Evolutionary conservation across 2,888 invertebrate species (phyloP).

Genomic region (Parascotia fuliginaria): DNA sequence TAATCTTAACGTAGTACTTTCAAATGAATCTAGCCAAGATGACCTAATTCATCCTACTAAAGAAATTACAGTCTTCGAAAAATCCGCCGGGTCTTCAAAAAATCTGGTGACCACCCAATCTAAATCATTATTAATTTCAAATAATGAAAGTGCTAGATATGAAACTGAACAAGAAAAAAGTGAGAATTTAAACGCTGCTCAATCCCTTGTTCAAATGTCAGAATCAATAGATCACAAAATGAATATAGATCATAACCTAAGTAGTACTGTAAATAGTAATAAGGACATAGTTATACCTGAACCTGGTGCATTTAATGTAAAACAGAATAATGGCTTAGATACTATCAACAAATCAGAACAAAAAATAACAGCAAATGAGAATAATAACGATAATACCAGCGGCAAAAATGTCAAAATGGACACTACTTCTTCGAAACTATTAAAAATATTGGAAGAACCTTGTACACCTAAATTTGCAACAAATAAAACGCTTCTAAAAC

Average conservation of each 20-base stretch:
- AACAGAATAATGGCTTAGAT: slow-evolving; percentile 57
- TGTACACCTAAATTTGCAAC: slow-evolving; percentile 58
- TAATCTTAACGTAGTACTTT: slow-evolving; percentile 31
- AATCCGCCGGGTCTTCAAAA: slow-evolving; percentile 29
- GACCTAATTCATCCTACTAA: slow-evolving; percentile 41
- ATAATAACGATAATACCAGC: slow-evolving; percentile 52
- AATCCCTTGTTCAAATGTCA: slow-evolving; percentile 82
- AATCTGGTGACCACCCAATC: slow-evolving; percentile 20
- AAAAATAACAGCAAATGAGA: slow-evolving; percentile 59
- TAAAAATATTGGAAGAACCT: slow-evolving; percentile 85
- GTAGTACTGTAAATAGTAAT: slow-evolving; percentile 51
- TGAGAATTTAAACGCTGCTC: slow-evolving; percentile 80
- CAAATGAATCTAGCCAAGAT: slow-evolving; percentile 41
- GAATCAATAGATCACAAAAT: slow-evolving; percentile 74
- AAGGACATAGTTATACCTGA: slow-evolving; percentile 41
- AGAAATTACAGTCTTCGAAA: slow-evolving; percentile 29
- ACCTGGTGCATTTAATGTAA: slow-evolving; percentile 34
- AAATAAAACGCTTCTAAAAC: slow-evolving; percentile 63
- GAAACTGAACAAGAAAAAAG: slow-evolving; percentile 79
- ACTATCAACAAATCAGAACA: slow-evolving; percentile 50
- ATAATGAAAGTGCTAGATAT: slow-evolving; percentile 61
- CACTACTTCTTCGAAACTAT: slow-evolving; percentile 81
- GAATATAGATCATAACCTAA: slow-evolving; percentile 48
- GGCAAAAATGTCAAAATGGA: slow-evolving; percentile 61
- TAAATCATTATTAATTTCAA: slow-evolving; percentile 43